Base-by-base conservation (phyloP, 2,797 vertebrate species). In the Caiman crocodilus region DNA sequence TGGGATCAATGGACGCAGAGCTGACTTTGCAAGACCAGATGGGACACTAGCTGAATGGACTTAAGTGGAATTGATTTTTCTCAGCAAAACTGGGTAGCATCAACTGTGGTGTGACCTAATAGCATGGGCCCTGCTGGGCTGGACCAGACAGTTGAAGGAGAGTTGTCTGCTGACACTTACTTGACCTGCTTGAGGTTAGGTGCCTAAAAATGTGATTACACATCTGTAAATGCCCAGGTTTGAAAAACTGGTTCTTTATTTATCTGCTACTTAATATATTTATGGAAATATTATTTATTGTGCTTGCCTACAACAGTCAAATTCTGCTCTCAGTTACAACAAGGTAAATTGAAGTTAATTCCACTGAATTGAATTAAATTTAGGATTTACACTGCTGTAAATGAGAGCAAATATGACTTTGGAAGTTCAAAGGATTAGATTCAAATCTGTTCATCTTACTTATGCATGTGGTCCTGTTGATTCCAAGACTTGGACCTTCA, bases 201-300 rank as follows among this genome's bases (percentile, higher is more conserved):
- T 64, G 63, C 28, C 28, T n/a, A n/a, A 26, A 64, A n/a, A 64
- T 64, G 4, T 64, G 63, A 64, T n/a, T 64, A n/a, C 8, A 13
- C 63, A 28, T 8, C n/a, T 64, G 25, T 64, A n/a, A 64, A 64
- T 15, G 16, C 28, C 63, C n/a, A n/a, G n/a, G 26, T 64, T n/a
- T 64, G 63, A 93, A 93, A 96, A 96, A 84, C 88, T 92, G 80
- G 88, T 83, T 95, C 78, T 94, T 63, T n/a, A n/a, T n/a, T 64
- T 94, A 78, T 87, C 90, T 92, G 78, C 55, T 90, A 55, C 89
- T 94, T 96, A 89, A 91, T 76, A 91, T 86, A 91, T 80, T 30
- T 87, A 94, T 80, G 79, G 80, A 94, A 96, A 96, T 75, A 89
- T 94, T 94, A 94, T 82, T 90, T 92, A 86, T 94, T 93, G 82